Evolutionary conservation across 1,140 invertebrate species (phyloP), one percentile per base, ranked within the genome.

Genomic region (Alviniconcha marisindica): DNA sequence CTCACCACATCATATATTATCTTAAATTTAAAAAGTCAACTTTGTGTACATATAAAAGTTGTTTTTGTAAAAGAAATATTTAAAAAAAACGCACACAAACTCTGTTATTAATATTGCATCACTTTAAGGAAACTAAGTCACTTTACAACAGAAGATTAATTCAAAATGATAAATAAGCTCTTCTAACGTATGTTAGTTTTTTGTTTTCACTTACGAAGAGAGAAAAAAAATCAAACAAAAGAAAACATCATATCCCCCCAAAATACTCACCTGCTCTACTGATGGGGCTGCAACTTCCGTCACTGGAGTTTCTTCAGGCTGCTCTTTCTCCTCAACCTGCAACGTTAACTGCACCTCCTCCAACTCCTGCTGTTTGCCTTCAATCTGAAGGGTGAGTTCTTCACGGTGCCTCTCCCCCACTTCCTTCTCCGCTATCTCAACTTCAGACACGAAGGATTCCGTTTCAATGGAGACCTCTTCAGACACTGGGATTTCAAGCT

Each of bases 371-470:
- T 83, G 82, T 74, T 86, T 86, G 5, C 88, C 88, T 73, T 84
- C 38, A 31, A 90, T 83, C n/a, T 90, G 86, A 38, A 90, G 54
- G 21, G 81, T 87, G 4, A 89, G 38, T 81, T 90, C 88, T 56
- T 90, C 86, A 60, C 48, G 82, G 76, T 86, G 79, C 2, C 77
- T 81, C 69, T 88, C 87, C 38, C 83, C 81, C 10, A 85, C 69
- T 38, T 82, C 77, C 36, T 81, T 33, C 77, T 85, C 73, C 14
- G 60, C 44, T 7, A 84, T 56, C 42, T 85, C 82, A 31, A 81
- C 56, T 74, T 85, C 86, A 42, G 86, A 85, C 10, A 82, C 78
- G 77, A 84, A 83, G 54, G 81, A 77, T 48, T 78, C 76, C 36
- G 38, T 78, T 51, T 86, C 80, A 33, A 80, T 78, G n/a, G 42